A percentile compares a stretch with the other conserved stretches of the same genome.
phyloP scores from a whole-genome alignment of 2,797 vertebrate species.

The Erpetoichthys calabaricus region DNA sequence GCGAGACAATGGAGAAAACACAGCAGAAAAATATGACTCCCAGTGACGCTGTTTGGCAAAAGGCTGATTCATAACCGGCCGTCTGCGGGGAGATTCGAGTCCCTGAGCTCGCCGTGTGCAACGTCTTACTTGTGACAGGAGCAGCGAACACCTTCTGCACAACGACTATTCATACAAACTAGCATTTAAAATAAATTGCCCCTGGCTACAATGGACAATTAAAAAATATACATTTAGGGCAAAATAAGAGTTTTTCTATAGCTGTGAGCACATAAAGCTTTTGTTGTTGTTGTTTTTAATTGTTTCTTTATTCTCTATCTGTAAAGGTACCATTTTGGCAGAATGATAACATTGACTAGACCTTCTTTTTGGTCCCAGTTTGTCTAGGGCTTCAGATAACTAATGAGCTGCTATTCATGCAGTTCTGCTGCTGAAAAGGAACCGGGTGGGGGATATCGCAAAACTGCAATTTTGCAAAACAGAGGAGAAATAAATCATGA shows the following conservation, averaged over 20 bases:
- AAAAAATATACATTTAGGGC: too few species aligned
- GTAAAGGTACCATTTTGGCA: constrained; percentile 4
- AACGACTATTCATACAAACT: too few species aligned
- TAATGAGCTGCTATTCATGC: constrained; percentile 32
- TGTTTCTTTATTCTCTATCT: background rate
- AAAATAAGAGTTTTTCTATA: too few species aligned
- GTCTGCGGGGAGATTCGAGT: too few species aligned
- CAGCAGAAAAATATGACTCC: constrained; percentile 23
- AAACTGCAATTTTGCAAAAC: constrained; percentile 37
- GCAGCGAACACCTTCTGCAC: too few species aligned
- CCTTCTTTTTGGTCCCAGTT: constrained; percentile 1
- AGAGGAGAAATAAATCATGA: constrained; percentile 31
- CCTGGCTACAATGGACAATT: too few species aligned
- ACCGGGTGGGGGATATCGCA: constrained; percentile 14
- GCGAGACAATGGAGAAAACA: constrained; percentile 20
- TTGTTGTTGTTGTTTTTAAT: too few species aligned
- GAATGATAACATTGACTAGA: constrained; percentile 8
- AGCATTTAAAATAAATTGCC: too few species aligned
- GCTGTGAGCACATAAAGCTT: too few species aligned
- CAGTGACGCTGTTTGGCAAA: constrained; percentile 28
- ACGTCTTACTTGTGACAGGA: too few species aligned
- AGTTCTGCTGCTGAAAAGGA: constrained; percentile 18
- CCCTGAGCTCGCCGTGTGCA: too few species aligned
- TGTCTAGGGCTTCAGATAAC: constrained; percentile 16
- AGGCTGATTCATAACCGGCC: too few species aligned